phyloP scores from a whole-genome alignment of 2,113 vertebrate genomes.

The Eleginops maclovinus region DNA sequence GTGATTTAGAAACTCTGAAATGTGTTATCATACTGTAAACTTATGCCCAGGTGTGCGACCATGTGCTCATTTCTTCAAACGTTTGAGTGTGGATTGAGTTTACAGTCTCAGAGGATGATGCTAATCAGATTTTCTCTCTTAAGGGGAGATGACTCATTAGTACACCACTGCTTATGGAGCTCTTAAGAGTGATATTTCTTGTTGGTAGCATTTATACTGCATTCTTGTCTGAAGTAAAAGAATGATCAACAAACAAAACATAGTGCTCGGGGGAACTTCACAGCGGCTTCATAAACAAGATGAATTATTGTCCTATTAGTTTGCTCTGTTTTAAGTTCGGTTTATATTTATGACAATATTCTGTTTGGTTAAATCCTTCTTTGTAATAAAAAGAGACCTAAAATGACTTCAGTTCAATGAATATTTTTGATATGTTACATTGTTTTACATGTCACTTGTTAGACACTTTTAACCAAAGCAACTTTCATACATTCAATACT shows the following conservation, averaged over 20 bases:
- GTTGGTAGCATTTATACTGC: constrained; percentile 12
- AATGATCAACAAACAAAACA: constrained; percentile 3
- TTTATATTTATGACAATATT: background rate
- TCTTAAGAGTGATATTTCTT: constrained; percentile 58
- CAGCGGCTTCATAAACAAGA: background rate
- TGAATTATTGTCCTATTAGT: background rate
- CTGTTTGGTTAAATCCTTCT: background rate
- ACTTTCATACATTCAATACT: too few relatives aligned
- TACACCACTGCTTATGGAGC: constrained; percentile 43
- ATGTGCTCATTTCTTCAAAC: constrained; percentile 38
- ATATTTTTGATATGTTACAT: background rate
- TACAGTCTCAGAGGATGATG: constrained; percentile 62
- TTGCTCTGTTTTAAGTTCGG: background rate
- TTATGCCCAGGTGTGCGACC: constrained; percentile 28
- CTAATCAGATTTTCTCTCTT: constrained; percentile 67
- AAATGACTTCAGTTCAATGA: background rate
- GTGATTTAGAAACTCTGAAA: constrained; percentile 16
- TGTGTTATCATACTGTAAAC: too few relatives aligned
- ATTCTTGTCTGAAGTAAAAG: constrained; percentile 22
- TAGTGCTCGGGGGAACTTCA: background rate
- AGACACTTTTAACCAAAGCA: too few relatives aligned
- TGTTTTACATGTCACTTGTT: too few relatives aligned
- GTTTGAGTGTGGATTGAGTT: constrained; percentile 47
- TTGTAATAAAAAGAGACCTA: background rate
- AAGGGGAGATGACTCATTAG: constrained; percentile 70